A percentile compares a stretch with the other conserved stretches of the same genome.
These are phyloP conservation scores for Ichneumoninae sp. DNA, from an alignment of 2,888 invertebrate species.

Conservation along the genomic window DNA sequence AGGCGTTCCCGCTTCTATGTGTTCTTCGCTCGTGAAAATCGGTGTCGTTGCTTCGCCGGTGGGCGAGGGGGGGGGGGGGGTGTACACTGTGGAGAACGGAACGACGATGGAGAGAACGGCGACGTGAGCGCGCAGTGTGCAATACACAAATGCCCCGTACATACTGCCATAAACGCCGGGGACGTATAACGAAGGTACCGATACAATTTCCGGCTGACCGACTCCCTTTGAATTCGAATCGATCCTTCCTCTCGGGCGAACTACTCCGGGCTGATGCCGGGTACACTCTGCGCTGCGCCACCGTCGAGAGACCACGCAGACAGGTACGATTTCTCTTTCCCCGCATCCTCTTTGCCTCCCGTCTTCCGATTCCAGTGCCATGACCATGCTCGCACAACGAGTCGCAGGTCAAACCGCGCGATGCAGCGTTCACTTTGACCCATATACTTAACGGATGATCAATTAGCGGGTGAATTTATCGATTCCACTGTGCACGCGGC, in stretches of 20 bases:
- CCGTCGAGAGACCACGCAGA: not conserved
- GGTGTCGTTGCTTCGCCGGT: constrained; percentile 53
- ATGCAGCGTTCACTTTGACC: constrained; percentile 45
- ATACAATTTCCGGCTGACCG: constrained; percentile 71
- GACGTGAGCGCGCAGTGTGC: constrained; percentile 6
- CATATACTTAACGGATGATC: constrained; percentile 52
- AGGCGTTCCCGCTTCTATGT: not conserved
- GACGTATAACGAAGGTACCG: constrained; percentile 67
- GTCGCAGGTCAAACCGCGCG: constrained; percentile 30
- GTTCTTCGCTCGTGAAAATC: constrained; percentile 52
- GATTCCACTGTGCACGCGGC: not conserved
- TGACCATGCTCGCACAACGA: not conserved
- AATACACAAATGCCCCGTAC: constrained; percentile 12
- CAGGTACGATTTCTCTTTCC: not conserved
- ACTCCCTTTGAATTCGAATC: constrained; percentile 71
- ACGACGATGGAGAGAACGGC: not conserved
- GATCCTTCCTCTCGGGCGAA: constrained; percentile 59
- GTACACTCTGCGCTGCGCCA: constrained; percentile 26
- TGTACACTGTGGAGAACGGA: not conserved
- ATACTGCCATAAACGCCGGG: constrained; percentile 60
- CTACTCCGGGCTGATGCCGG: constrained; percentile 23
- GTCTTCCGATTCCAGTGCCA: not conserved
- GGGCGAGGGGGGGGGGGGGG: constrained; percentile 16
- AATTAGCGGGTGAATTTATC: constrained; percentile 40
- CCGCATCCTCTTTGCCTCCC: not conserved